Evolutionary conservation across 2,797 vertebrate genomes (phyloP), one percentile per base, ranked within the genome.

Genomic region (Pseudochirops corinnae): DNA sequence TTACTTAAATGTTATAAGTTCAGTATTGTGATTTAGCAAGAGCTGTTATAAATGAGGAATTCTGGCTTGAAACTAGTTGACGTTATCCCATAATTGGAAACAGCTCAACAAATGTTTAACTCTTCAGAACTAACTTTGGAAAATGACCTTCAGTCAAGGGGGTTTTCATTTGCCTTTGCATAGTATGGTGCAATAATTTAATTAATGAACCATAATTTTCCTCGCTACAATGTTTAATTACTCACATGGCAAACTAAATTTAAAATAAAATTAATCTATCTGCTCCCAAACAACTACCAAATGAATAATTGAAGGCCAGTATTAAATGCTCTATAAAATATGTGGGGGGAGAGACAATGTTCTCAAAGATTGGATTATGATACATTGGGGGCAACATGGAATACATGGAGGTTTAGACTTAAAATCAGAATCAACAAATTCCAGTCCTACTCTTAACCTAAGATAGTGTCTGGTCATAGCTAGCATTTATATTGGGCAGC

Each of bases 51-150:
- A 98, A 98, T 98, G 98, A 98, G 93, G 92, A 98, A 93, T 94
- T 96, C 97, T 97, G 98, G 95, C 96, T 98, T 98, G 98, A 98
- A 98, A 96, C 93, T 97, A 57, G 97, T 98, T 96, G 74, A 92
- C 95, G 98, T 97, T 98, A 97, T 96, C 53, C 97, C 96, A 0
- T 98, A 98, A 97, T 98, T 98, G 97, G 98, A 97, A 98, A 97
- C 96, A 98, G 98, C 26, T 98, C 96, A 95, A 96, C 90, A 97
- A 98, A 96, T 1, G 33, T 93, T 98, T 98, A 98, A 96, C 95
- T 98, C 94, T 97, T 52, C 60, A 97, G 96, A 96, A 56, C 57
- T 91, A 96, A 97, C 92, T 97, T 97, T 94, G 90, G 67, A 96
- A 97, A 97, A 94, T 96, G 97, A 97, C 98, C 92, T 94, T 93